These are phyloP conservation scores for Littorina saxatilis DNA, from an alignment of 1,140 invertebrate genomes.

Conservation along the genomic window DNA sequence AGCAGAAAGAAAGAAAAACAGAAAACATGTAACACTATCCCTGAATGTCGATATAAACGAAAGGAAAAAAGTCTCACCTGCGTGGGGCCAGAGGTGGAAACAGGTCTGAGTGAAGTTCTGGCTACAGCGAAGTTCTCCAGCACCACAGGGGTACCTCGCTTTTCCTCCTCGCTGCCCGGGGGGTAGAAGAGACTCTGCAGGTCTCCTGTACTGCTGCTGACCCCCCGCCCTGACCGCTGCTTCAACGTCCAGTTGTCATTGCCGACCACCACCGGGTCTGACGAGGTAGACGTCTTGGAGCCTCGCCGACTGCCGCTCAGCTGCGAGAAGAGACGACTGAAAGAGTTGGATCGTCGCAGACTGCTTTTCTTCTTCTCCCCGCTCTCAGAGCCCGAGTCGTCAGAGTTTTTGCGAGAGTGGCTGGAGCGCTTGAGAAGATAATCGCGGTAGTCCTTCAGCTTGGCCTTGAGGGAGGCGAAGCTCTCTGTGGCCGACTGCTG, in stretches of 20 bases:
- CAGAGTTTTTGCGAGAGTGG: slow-evolving; percentile 35
- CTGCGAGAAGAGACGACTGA: slow-evolving; percentile 42
- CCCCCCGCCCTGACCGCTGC: neutral
- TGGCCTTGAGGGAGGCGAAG: slow-evolving; percentile 69
- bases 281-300: slow-evolving; percentile 19
- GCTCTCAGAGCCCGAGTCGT: slow-evolving; percentile 8
- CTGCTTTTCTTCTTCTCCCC: slow-evolving; percentile 47
- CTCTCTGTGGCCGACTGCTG: slow-evolving; percentile 48
- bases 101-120: slow-evolving; percentile 57
- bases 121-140: slow-evolving; percentile 54
- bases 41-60: no score
- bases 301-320: slow-evolving; percentile 27
- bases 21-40: no score
- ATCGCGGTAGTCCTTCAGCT: slow-evolving; percentile 69
- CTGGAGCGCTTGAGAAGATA: slow-evolving; percentile 59
- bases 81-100: slow-evolving; percentile 40
- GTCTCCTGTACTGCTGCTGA: neutral
- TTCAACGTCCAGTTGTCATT: slow-evolving; percentile 46
- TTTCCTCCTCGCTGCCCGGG: slow-evolving; percentile 18
- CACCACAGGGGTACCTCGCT: slow-evolving; percentile 44
- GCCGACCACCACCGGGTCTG: neutral
- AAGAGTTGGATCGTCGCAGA: slow-evolving; percentile 60
- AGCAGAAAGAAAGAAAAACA: no score
- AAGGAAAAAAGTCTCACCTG: slow-evolving; percentile 25
- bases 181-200: neutral